A percentile compares a stretch with the other conserved stretches of the same genome.
Conservation (phyloP, 2,113 vertebrate genomes). For the Oostethus manadensis region DNA sequence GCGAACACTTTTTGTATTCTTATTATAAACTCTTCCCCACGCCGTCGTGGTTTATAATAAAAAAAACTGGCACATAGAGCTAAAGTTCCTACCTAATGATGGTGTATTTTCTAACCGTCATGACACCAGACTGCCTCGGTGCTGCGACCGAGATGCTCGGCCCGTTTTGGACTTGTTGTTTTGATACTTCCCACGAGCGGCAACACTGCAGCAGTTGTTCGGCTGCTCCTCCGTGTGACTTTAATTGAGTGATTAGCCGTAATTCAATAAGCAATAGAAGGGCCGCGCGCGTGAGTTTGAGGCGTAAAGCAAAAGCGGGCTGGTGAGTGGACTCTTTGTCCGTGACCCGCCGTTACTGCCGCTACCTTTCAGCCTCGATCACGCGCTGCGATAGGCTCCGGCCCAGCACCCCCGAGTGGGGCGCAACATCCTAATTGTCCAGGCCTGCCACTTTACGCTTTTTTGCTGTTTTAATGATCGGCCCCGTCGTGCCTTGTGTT, state of each 20-base stretch:
- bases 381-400: constrained; percentile 43
- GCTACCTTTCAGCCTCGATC: constrained; percentile 65
- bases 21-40: too few species aligned
- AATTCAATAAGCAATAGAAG: constrained; percentile 75
- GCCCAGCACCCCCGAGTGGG: constrained; percentile 49
- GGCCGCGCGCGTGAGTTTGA: constrained; percentile 66
- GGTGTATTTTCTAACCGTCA: constrained; percentile 29
- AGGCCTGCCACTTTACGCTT: constrained; percentile 36
- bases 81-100: constrained; percentile 19
- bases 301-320: constrained; percentile 68
- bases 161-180: constrained; percentile 56
- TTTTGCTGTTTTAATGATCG: constrained; percentile 42
- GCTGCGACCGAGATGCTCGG: constrained; percentile 18
- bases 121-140: constrained; percentile 1
- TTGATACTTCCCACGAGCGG: constrained; percentile 61
- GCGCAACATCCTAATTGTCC: constrained; percentile 43
- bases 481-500: constrained; percentile 49
- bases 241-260: constrained; percentile 74
- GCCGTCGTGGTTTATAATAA: too few species aligned
- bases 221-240: constrained; percentile 70
- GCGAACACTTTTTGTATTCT: too few species aligned
- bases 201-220: constrained; percentile 61
- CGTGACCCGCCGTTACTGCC: constrained; percentile 38
- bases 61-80: too few species aligned
- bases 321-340: constrained; percentile 69